These are phyloP conservation scores for Cheilosia vernalis DNA, from an alignment of 2,888 invertebrate genomes.

Conservation along the genomic window DNA sequence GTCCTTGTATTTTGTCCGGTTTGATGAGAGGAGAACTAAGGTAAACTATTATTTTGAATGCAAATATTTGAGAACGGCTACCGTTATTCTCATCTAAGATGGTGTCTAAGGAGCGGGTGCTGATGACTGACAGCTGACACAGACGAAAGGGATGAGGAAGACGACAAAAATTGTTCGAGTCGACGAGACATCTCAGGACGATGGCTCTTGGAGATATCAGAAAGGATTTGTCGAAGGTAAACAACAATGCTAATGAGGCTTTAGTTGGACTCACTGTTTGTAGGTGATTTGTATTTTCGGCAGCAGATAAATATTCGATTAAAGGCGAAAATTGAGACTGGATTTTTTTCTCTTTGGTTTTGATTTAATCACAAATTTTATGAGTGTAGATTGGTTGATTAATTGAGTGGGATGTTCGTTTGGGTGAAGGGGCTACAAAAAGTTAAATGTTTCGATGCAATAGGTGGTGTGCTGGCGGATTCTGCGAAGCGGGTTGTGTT, in stretches of 20 bases:
- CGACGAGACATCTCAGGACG: constrained; percentile 17
- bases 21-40: background rate
- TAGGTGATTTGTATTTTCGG: constrained; percentile 58
- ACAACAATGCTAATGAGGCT: constrained; percentile 66
- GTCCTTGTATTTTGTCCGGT: constrained; percentile 17
- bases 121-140: background rate
- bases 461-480: too few species aligned
- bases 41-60: constrained; percentile 57
- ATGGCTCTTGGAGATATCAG: constrained; percentile 38
- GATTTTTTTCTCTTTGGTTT: background rate
- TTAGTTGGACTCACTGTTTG: constrained; percentile 56
- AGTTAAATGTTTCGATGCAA: too few species aligned
- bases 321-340: background rate
- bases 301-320: constrained; percentile 30
- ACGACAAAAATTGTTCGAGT: background rate
- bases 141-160: too few species aligned
- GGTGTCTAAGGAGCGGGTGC: constrained; percentile 27
- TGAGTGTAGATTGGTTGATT: background rate
- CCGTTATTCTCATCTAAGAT: constrained; percentile 10
- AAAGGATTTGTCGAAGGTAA: constrained; percentile 66
- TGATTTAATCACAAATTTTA: too few species aligned
- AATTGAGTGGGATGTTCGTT: too few species aligned
- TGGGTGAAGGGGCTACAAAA: too few species aligned
- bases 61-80: constrained; percentile 66
- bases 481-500: too few species aligned